phyloP scores from a whole-genome alignment of 1,140 invertebrate genomes.

The Drosophila arawakana region DNA sequence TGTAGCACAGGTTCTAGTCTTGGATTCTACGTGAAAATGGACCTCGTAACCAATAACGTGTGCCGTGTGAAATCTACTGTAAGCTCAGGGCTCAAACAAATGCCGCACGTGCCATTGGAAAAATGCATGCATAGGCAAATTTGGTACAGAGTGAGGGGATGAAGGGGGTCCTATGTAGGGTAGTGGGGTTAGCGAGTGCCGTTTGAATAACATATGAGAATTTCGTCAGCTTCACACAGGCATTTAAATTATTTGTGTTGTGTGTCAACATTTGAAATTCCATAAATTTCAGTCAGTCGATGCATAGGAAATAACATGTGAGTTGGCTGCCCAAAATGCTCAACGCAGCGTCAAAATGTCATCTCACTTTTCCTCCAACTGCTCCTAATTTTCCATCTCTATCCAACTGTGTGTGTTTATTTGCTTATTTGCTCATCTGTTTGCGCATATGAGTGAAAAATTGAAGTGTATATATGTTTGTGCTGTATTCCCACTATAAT shows the following conservation, averaged over 20 bases:
- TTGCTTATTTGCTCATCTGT: slow-evolving; percentile 62
- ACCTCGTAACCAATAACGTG: slow-evolving; percentile 59
- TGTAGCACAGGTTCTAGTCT: neutral
- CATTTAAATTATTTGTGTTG: slow-evolving; percentile 78
- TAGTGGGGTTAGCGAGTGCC: neutral
- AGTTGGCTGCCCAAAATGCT: slow-evolving; percentile 26
- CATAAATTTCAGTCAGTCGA: slow-evolving; percentile 67
- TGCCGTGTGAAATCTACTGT: slow-evolving; percentile 72
- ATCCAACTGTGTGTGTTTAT: neutral
- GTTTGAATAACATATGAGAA: slow-evolving; percentile 45
- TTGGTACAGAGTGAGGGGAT: slow-evolving; percentile 11
- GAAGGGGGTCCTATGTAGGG: neutral
- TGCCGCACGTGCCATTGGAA: slow-evolving; percentile 35
- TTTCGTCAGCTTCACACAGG: slow-evolving; percentile 67
- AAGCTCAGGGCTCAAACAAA: slow-evolving; percentile 65
- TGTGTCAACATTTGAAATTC: slow-evolving; percentile 78
- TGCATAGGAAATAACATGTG: slow-evolving; percentile 51
- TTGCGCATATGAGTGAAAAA: slow-evolving; percentile 62
- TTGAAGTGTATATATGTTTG: slow-evolving; percentile 57
- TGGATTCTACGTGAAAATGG: slow-evolving; percentile 50
- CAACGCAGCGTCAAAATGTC: slow-evolving; percentile 19
- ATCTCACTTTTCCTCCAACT: neutral
- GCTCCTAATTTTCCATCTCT: neutral
- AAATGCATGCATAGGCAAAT: neutral
- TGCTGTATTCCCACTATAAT: slow-evolving; percentile 35